These are phyloP conservation scores for Gavia stellata DNA, from an alignment of 2,113 vertebrate genomes.

Conservation along the genomic window DNA sequence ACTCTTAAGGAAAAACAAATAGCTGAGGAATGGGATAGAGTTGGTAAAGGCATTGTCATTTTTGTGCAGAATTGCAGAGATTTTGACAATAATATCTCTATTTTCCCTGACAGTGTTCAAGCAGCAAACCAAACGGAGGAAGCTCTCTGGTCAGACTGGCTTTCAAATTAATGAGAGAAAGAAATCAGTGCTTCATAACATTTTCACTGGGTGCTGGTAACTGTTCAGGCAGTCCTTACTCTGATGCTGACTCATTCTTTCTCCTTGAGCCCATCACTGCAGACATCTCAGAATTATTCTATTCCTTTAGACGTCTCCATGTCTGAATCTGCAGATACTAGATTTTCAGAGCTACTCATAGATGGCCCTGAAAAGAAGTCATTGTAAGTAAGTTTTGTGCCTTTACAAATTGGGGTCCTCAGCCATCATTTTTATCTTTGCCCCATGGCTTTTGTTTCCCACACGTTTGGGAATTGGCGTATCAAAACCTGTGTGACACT, in stretches of 20 bases:
- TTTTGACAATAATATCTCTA: not conserved
- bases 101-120: not conserved
- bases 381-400: not conserved
- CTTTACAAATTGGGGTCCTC: not conserved
- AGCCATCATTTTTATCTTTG: not conserved
- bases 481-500: not conserved
- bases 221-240: not conserved
- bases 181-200: not conserved
- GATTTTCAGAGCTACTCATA: not conserved
- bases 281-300: not conserved
- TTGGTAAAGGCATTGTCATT: not conserved
- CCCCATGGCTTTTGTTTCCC: not conserved
- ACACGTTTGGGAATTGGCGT: not conserved
- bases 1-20: not conserved
- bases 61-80: not conserved
- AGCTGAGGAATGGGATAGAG: not conserved
- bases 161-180: not conserved
- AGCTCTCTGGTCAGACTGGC: not conserved
- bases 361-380: rapidly evolving
- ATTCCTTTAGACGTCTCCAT: not conserved
- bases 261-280: not conserved
- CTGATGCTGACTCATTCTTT: not conserved
- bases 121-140: not conserved
- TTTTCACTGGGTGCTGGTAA: not conserved
- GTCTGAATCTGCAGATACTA: not conserved